Conservation (phyloP, 2,113 vertebrate genomes). For the Melanocharis versteri region DNA sequence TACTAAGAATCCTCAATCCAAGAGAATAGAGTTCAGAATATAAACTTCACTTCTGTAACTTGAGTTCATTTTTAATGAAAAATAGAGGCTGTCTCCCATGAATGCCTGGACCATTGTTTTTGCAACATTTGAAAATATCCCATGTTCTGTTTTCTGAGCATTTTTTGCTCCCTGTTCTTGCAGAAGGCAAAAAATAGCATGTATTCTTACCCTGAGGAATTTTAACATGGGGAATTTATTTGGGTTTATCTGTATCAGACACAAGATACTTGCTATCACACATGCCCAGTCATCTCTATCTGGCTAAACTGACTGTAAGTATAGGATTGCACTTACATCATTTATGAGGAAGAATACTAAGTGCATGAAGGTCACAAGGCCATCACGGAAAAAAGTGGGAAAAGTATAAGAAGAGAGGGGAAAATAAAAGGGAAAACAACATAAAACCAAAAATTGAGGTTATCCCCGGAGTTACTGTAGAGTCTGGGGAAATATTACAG, state of each 20-base stretch:
- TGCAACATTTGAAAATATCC: not conserved
- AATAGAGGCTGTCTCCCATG: not conserved
- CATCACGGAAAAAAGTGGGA: not conserved
- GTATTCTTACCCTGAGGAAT: not conserved
- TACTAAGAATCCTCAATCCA: not conserved
- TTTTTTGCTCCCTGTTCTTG: not conserved
- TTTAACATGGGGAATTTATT: not conserved
- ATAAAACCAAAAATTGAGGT: not conserved
- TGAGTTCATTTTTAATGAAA: not conserved
- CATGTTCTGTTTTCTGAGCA: not conserved
- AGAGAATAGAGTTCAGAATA: not conserved
- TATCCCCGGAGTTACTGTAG: not conserved
- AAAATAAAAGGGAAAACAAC: not conserved
- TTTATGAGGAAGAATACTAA: not conserved
- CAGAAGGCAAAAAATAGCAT: not conserved
- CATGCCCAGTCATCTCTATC: not conserved
- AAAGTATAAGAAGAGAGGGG: too few relatives aligned
- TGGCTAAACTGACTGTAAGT: not conserved
- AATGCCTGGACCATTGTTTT: not conserved
- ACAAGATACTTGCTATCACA: not conserved
- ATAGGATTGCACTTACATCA: not conserved
- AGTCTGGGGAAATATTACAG: not conserved
- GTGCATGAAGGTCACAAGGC: not conserved
- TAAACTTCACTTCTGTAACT: not conserved
- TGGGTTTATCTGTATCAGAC: not conserved